Evolutionary conservation across 1,140 invertebrate species (phyloP), one percentile per base, ranked within the genome.

Genomic region (Hirudo medicinalis): DNA sequence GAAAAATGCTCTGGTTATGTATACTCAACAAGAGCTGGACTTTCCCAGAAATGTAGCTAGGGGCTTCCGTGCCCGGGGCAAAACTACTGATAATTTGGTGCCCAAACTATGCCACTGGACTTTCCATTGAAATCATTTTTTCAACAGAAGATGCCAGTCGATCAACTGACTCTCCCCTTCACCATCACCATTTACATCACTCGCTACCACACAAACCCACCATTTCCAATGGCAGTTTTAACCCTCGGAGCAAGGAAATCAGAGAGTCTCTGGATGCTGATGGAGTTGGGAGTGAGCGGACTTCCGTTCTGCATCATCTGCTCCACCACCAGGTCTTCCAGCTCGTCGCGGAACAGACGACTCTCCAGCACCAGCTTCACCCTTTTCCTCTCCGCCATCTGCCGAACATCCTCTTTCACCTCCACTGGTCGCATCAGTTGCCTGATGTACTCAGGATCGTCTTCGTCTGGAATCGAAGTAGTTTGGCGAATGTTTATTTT

Each of bases 341-440:
- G 80, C 84, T 99, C 95, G 82, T 96, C 92, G 72, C 94, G 87
- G 82, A 98, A 98, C 72, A 96, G 86, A 71, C 60, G 27, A 67
- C 92, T 94, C 75, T 92, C 92, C 87, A 99, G 94, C 75, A 99
- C 93, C 78, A 90, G 87, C 76, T 95, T 92, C 8, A 98, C 95
- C 63, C 95, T 87, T 84, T 95, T 95, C 75, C 94, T 86, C 67
- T 92, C 87, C 78, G 96, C 92, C 95, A 98, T 98, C 84, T 97
- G 94, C 78, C 90, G 87, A 79, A 97, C 89, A 81, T 97, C 94
- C 87, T 94, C 85, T 74, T 86, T 85, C 53, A 87, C 85, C 66
- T 85, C 85, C 19, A 85, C 84, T 9, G 86, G 86, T 67, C 85
- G 78, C 76, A 79, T 79, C 78, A 85, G 75, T 68, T 86, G 78